Base-by-base conservation (phyloP, 92 coral and sea anemone species). In the Muricea muricata region DNA sequence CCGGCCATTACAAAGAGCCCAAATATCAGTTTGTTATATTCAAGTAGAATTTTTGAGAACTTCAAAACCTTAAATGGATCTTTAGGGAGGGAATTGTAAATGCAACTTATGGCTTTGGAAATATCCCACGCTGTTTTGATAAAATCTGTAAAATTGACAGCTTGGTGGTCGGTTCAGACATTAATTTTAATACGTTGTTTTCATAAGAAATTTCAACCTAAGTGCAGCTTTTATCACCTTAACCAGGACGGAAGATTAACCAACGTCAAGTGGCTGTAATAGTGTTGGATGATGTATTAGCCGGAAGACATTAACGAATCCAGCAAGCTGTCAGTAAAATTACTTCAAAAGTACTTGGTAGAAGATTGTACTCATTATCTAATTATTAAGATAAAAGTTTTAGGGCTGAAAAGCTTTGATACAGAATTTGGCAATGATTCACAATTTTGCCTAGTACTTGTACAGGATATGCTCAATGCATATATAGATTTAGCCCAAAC, bases 151-250 rank as follows among this genome's bases (percentile, higher is more conserved):
- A 28, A 32, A 28, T 63, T 28, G 70, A 63, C 37, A 63, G 20
- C 1, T 63, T 63, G 65, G 30, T 63, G 70, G 28, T 1, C 70
- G 13, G 37, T 28, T 63, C n/a, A 25, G 70, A 63, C 70, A 63
- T 32, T 32, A 25, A 61, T 20, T 52, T 52, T 9, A 52, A 52
- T 3, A 25, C 23, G 39, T 63, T 63, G 70, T 63, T 63, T 63
- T 63, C 37, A 25, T 63, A 31, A 63, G 35, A 63, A 45, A 73
- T 45, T 70, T 39, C 35, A 73, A 46, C 79, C 12, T 73, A 73
- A 73, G 79, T 73, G 79, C 55, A 48, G 56, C 79, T 73, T 73
- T 73, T 73, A 73, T 42, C 79, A 46, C 79, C 34, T 73, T 37
- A 23, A 2, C 41, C 8, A 41, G 25, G 7, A 73, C 79, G 79